phyloP scores from a whole-genome alignment of 2,888 invertebrate genomes.

The Tinea semifulvella region DNA sequence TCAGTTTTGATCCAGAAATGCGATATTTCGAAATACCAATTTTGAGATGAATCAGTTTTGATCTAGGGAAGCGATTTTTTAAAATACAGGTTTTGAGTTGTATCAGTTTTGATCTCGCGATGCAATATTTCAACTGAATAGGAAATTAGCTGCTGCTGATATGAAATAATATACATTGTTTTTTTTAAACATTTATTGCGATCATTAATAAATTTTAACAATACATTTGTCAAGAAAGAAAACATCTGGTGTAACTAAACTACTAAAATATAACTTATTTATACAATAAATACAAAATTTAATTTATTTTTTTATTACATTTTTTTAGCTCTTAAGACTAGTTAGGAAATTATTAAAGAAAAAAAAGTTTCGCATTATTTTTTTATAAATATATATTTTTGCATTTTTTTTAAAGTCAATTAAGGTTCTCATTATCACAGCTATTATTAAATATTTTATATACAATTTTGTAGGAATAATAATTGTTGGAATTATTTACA shows the following conservation, averaged over 20 bases:
- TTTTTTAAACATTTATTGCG: too few relatives aligned
- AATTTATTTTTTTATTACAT: constrained; percentile 25
- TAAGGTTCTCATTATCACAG: constrained; percentile 41
- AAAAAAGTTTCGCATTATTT: neutral
- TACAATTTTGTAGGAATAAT: neutral
- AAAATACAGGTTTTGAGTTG: too few relatives aligned
- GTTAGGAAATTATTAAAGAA: constrained; percentile 36
- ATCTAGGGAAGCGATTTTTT: too few relatives aligned
- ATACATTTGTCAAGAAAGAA: constrained; percentile 15
- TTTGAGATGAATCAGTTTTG: too few relatives aligned
- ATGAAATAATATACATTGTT: too few relatives aligned
- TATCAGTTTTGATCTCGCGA: too few relatives aligned
- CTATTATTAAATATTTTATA: constrained; percentile 32
- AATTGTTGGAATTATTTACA: neutral
- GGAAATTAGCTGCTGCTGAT: too few relatives aligned
- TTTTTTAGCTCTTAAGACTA: constrained; percentile 49
- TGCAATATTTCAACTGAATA: too few relatives aligned
- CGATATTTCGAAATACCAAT: too few relatives aligned
- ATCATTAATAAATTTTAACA: constrained; percentile 5
- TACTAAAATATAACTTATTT: constrained; percentile 14
- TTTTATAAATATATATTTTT: too few relatives aligned
- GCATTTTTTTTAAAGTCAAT: constrained; percentile 8
- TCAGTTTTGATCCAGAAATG: too few relatives aligned
- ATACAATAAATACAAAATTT: constrained; percentile 46
- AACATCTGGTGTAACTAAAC: constrained; percentile 13